Percentiles rank a stretch among this genome's conserved stretches.
Evolutionary conservation across 2,113 vertebrate species (phyloP).

Genomic region (Laticauda colubrina): DNA sequence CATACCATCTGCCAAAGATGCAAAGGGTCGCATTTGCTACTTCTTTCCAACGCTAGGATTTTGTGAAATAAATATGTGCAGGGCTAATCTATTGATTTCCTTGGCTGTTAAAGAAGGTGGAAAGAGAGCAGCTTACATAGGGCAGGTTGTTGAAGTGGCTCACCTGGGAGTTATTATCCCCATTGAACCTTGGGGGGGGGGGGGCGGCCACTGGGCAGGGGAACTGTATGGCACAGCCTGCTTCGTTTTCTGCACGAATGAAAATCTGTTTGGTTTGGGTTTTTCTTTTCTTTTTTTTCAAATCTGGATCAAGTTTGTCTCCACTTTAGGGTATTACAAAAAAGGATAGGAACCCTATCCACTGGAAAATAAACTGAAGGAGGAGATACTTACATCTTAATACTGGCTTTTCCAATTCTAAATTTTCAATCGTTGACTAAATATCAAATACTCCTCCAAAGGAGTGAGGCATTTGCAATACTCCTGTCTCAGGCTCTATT

Average conservation of each 20-base stretch:
- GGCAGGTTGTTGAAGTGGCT: not conserved
- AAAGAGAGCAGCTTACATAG: not conserved
- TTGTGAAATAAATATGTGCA: not conserved
- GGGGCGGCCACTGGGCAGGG: not conserved
- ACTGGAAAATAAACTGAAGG: not conserved
- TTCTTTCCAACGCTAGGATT: not conserved
- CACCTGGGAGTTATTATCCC: not conserved
- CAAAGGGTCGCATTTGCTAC: not conserved
- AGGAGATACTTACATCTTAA: not conserved
- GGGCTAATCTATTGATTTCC: not conserved
- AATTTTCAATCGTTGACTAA: not conserved
- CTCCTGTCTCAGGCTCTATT: not conserved
- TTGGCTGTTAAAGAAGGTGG: not conserved
- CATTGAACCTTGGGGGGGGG: not conserved
- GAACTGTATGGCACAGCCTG: not conserved
- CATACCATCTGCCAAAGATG: not conserved
- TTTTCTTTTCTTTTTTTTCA: not conserved
- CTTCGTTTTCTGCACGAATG: not conserved
- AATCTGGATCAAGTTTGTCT: not conserved
- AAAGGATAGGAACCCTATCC: not conserved
- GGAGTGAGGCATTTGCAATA: conserved; percentile 13
- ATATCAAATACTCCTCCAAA: not conserved
- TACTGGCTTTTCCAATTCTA: not conserved
- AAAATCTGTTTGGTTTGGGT: not conserved
- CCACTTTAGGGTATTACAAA: not conserved